Base-by-base conservation (phyloP, 1,140 invertebrate genomes). In the Drosophila elegans region DNA sequence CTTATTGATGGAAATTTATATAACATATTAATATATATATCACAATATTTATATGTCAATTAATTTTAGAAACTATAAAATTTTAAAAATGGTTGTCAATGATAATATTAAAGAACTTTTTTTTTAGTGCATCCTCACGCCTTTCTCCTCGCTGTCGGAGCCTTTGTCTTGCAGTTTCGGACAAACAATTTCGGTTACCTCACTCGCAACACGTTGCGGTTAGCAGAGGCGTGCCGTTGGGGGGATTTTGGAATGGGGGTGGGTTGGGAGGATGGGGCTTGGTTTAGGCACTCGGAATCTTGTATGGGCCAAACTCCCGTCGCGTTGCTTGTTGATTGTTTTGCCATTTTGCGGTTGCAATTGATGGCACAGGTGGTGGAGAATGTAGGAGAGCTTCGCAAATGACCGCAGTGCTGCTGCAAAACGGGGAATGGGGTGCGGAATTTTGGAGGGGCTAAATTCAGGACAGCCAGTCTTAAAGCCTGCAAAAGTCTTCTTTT, bases 321-420 rank as follows among this genome's bases (percentile, higher is more conserved):
- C 62, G 67, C 83, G 71, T 60, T 79, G 79, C 79, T 83, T 79
- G 84, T 80, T 83, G 83, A 86, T 86, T 86, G 83, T 86, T 86
- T 86, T 83, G 84, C 83, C 76, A 86, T 86, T 86, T 86, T 86
- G 83, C 63, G 83, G 83, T 77, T 79, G 67, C 75, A 73, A 85
- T 64, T 59, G 57, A 67, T 67, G 72, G 71, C 64, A 39, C 73
- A 75, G 73, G 73, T 75, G 73, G 51, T 49, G 55, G 49, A 27
- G 46, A 38, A 54, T 59, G 69, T 73, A 53, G 61, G 38, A 25
- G 12, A 34, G 61, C 53, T 34, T 13, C 16, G 21, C 42, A 55
- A 57, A 71, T 71, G 64, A 71, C 67, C 68, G 66, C 64, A 71
- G 51, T 46, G 44, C 36, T 13, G 21, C 10, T 38, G 13, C 12